Conservation (phyloP, 2,113 vertebrate genomes). For the Rhombomys opimus region DNA sequence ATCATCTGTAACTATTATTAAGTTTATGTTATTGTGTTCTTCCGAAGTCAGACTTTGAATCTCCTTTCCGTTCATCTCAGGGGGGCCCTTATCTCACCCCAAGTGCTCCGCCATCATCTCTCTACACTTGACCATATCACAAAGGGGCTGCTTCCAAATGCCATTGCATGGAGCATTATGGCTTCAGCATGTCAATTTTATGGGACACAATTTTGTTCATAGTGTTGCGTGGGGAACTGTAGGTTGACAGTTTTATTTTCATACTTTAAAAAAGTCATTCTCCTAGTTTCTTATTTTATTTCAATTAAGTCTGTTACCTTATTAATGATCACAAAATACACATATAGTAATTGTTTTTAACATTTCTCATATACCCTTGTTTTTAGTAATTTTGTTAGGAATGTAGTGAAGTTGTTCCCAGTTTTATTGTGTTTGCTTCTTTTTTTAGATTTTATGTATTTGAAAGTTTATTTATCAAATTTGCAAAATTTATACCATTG, state of each 20-base stretch:
- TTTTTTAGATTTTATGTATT: not conserved
- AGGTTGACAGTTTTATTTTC: not conserved
- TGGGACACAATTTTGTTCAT: not conserved
- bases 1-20: not conserved
- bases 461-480: not conserved
- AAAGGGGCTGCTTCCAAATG: not conserved
- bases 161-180: not conserved
- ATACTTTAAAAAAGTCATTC: not conserved
- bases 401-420: not conserved
- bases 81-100: not conserved
- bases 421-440: not conserved
- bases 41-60: not conserved
- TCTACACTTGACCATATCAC: not conserved
- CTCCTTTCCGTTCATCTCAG: not conserved
- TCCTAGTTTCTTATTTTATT: not conserved
- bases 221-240: not conserved
- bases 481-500: not conserved
- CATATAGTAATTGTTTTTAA: not conserved
- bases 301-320: not conserved
- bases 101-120: not conserved
- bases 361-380: not conserved
- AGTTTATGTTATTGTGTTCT: not conserved
- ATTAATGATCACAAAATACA: not conserved
- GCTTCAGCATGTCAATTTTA: not conserved
- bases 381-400: not conserved